phyloP scores from a whole-genome alignment of 2,888 invertebrate species.

The Hydroisotoma schaefferi region DNA sequence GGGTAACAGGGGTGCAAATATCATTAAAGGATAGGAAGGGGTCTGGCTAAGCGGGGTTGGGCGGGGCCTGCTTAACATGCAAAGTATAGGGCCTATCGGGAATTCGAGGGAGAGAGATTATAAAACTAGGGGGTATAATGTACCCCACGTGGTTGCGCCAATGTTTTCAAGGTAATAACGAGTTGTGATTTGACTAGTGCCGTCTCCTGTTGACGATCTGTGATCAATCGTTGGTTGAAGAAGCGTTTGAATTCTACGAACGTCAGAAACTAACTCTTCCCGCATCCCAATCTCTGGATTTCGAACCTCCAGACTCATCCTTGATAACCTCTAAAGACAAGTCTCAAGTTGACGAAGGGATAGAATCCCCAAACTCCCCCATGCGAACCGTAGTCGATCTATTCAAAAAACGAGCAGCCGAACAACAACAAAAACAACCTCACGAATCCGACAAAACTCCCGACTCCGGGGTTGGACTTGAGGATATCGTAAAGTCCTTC shows the following conservation, averaged over 20 bases:
- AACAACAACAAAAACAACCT: conserved; percentile 16
- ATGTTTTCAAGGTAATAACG: too few relatives aligned
- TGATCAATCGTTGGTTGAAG: conserved; percentile 81
- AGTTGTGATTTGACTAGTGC: conserved; percentile 57
- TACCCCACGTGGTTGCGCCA: too few relatives aligned
- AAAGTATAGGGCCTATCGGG: too few relatives aligned
- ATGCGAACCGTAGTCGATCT: conserved; percentile 45
- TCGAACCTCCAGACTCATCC: conserved; percentile 10
- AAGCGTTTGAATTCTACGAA: conserved; percentile 77
- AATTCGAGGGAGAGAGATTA: not conserved
- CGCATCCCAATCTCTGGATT: conserved; percentile 38
- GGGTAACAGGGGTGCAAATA: too few relatives aligned
- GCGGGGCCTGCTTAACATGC: too few relatives aligned
- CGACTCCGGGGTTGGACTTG: conserved; percentile 44
- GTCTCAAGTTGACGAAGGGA: conserved; percentile 42
- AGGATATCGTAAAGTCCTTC: conserved; percentile 51
- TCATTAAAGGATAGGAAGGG: too few relatives aligned
- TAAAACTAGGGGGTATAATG: too few relatives aligned
- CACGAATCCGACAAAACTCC: conserved; percentile 43
- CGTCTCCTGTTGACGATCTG: conserved; percentile 75
- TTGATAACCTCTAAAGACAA: not conserved
- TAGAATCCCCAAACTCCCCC: conserved; percentile 47
- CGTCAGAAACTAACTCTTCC: conserved; percentile 62
- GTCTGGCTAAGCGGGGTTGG: too few relatives aligned
- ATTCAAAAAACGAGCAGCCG: conserved; percentile 29